Base-by-base conservation (phyloP, 2,113 vertebrate species). In the Baryphthengus martii region DNA sequence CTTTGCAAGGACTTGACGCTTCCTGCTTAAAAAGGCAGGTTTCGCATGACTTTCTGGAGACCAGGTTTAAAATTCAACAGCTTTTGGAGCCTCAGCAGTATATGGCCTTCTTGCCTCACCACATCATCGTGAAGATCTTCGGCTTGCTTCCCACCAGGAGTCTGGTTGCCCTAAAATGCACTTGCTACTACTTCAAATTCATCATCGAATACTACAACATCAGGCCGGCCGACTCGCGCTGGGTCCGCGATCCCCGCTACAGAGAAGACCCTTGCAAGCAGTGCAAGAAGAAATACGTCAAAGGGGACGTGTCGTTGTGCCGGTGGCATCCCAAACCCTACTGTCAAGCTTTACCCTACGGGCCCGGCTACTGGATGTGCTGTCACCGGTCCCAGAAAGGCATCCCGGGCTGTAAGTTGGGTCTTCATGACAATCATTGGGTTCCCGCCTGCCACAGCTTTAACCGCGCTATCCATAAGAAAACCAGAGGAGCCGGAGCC, bases 371-470 rank as follows among this genome's bases (percentile, higher is more conserved):
- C 97, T 99, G 99, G 99, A 99, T 99, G 99, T 99, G 99, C 94
- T 99, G 99, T 89, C 99, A 98, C 67, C 97, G 98, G 10, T 97
- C 98, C 49, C 98, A 98, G 97, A 99, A 98, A 95, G 99, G 98
- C 86, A 96, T 99, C 33, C 98, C 98, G 0, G 99, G 99, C 80
- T 99, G 99, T 80, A 99, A 99, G 76, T 76, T 99, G 35, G 99
- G 99, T 33, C 99, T 99, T 71, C 99, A 99, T 8, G 99, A 99
- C 98, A 99, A 99, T 98, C 99, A 98, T 40, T 99, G 99, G 99
- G 99, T 99, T 45, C 99, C 99, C 1, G 98, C 98, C 15, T 99
- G 98, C 96, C 98, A 99, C 97, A 99, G 98, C 98, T 98, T 99
- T 90, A 99, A 98, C 66, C 97, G 98, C 9, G 98, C 99, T 1